Evolutionary conservation across 2,888 invertebrate genomes (phyloP).

Genomic region (Muschampia staudingeri): DNA sequence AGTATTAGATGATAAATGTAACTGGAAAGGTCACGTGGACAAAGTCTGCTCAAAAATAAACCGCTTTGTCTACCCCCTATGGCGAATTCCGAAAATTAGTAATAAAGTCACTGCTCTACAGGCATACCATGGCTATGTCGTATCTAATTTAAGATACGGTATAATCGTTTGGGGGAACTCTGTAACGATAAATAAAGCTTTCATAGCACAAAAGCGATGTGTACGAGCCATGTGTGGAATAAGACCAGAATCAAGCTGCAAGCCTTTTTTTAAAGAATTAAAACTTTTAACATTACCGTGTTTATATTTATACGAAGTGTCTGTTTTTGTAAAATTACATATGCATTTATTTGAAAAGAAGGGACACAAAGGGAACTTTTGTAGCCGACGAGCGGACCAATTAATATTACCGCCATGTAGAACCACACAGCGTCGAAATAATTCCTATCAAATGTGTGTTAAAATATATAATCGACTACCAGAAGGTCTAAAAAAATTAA

Average conservation of each 20-base stretch:
- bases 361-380: background rate
- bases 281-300: background rate
- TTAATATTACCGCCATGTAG: conserved; percentile 1
- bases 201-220: conserved; percentile 5
- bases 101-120: background rate
- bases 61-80: background rate
- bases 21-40: background rate
- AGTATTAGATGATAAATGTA: background rate
- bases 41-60: conserved; percentile 5
- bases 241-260: background rate
- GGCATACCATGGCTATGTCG: conserved; percentile 1
- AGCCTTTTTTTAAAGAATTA: background rate
- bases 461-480: background rate
- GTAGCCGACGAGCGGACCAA: background rate
- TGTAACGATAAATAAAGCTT: background rate
- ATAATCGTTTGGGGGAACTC: background rate
- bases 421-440: background rate
- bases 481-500: background rate
- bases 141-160: background rate
- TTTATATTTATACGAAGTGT: background rate
- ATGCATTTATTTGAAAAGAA: background rate
- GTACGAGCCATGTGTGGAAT: background rate
- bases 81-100: background rate
- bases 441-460: background rate
- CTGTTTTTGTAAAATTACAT: conserved; percentile 1